Evolutionary conservation across 2,113 vertebrate species (phyloP).

Genomic region (Phycodurus eques): DNA sequence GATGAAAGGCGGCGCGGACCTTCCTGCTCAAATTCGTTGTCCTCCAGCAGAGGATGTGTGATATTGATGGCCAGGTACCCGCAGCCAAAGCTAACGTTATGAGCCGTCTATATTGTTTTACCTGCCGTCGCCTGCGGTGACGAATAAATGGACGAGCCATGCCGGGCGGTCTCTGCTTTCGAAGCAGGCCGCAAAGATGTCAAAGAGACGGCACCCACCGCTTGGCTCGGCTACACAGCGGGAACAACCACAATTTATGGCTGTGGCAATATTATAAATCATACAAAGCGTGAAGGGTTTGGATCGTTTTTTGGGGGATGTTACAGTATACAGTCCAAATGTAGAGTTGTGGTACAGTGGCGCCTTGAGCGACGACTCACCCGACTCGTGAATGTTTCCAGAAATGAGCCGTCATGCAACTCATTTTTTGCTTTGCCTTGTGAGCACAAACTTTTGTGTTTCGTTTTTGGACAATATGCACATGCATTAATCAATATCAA

Average conservation of each 20-base stretch:
- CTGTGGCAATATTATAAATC: background rate
- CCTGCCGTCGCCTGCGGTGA: constrained; percentile 74
- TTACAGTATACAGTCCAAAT: background rate
- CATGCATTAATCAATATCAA: too few relatives aligned
- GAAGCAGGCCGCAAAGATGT: constrained; percentile 61
- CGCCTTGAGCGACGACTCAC: too few relatives aligned
- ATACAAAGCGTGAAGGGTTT: background rate
- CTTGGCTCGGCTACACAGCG: background rate
- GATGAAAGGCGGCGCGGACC: constrained; percentile 58
- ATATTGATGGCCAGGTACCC: constrained; percentile 67
- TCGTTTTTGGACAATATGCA: too few relatives aligned
- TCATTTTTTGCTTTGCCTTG: too few relatives aligned
- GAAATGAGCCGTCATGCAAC: too few relatives aligned
- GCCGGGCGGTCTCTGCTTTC: constrained; percentile 79
- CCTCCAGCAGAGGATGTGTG: constrained; percentile 46
- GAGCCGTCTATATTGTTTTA: constrained; percentile 74
- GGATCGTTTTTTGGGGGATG: background rate
- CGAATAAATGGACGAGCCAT: constrained; percentile 75
- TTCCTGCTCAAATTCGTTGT: constrained; percentile 48
- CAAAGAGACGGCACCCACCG: background rate
- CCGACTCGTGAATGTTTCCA: too few relatives aligned
- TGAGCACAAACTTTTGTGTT: too few relatives aligned
- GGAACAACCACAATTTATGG: background rate
- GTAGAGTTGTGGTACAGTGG: background rate
- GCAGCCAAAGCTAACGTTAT: constrained; percentile 72